Evolutionary conservation across 2,797 vertebrate species (phyloP), one percentile per base, ranked within the genome.

Genomic region (Danio aesculapii): DNA sequence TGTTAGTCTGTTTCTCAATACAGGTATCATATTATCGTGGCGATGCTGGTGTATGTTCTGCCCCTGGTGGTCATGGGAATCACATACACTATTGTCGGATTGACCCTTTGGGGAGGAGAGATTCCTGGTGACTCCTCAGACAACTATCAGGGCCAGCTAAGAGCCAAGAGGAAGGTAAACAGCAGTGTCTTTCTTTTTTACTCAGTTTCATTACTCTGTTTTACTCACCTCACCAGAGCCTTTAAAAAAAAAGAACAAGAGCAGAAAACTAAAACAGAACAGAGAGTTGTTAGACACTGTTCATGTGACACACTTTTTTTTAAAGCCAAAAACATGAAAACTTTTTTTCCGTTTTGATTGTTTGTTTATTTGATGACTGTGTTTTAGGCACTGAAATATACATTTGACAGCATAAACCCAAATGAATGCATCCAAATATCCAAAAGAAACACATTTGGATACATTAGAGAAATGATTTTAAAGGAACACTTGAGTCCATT

Each of bases 51-150:
- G 16, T 99, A 99, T 80, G 89, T 95, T 81, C 92, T 99, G 86
- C 98, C 98, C 1, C 88, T 99, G 81, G 94, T 97, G 85, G 91
- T 98, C 86, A 99, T 99, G 97, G 97, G 93, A 14, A 94, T 98
- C 90, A 98, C 96, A 63, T 99, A 99, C 85, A 97, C 96, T 83
- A 95, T 99, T n/a, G 95, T 99, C 50, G 98, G 98, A 68, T 84
- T 97, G 89, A 99, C 96, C 0, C 93, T 99, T 67, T 99, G 98
- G 98, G 98, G 97, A 87, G 97, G 97, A 72, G 96, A 96, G 90
- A 98, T 99, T 88, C 98, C 98, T 4, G 98, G 98, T 3, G 95
- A 98, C 81, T 96, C 97, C 8, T 97, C 95, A 53, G 89, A 99
- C 88, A 99, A 97, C 86, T 99, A 99, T 55, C 98, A 98, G 0